Percentiles rank a stretch among this genome's conserved stretches.
phyloP scores from a whole-genome alignment of 2,113 vertebrate species.

The Heliornis fulica region DNA sequence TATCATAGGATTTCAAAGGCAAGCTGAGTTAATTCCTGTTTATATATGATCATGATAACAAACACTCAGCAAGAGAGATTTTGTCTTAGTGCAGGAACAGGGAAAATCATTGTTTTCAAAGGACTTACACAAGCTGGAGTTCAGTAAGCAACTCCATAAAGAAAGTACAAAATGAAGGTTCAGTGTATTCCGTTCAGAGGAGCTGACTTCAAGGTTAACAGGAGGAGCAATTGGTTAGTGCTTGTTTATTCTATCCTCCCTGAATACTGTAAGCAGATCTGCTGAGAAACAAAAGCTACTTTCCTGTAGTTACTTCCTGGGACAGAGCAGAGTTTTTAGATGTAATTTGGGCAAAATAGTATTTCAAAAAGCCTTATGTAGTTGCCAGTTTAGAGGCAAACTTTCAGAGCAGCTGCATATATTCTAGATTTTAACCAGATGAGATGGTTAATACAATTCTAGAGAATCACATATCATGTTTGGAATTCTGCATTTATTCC shows the following conservation, averaged over 20 bases:
- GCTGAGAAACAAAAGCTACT: background rate
- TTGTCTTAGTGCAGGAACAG: background rate
- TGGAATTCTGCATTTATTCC: background rate
- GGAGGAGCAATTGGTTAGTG: background rate
- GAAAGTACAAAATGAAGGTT: background rate
- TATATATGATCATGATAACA: background rate
- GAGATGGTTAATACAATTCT: background rate
- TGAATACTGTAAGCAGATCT: background rate
- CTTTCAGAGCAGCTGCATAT: background rate
- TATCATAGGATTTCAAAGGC: background rate
- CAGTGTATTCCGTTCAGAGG: background rate
- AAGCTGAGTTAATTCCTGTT: background rate
- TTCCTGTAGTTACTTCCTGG: background rate
- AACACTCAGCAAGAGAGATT: background rate
- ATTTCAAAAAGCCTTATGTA: background rate
- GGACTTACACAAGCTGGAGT: background rate
- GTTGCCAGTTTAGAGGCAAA: background rate
- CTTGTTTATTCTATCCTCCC: background rate
- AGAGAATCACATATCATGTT: background rate
- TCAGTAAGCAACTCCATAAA: background rate
- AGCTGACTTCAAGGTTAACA: background rate
- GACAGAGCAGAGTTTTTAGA: background rate
- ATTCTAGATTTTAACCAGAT: background rate
- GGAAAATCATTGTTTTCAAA: background rate
- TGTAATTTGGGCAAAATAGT: background rate